Base-by-base conservation (phyloP, 1,140 invertebrate species). In the Drosophila nikananu region DNA sequence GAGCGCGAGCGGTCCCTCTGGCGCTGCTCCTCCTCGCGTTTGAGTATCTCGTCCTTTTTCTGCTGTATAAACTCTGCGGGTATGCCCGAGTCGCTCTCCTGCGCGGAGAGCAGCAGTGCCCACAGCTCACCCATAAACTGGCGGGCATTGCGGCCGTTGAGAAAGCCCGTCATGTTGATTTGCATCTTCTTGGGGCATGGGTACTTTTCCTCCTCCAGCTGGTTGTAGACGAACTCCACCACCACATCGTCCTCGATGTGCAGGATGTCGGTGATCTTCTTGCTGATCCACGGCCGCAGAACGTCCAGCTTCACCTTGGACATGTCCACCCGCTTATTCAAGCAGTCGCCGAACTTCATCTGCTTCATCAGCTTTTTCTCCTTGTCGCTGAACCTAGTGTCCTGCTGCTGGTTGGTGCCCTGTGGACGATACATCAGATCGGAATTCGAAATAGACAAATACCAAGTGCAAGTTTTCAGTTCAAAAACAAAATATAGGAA, bases 131-230 rank as follows among this genome's bases (percentile, higher is more conserved):
- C 97, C 96, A 99, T 99, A 93, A 99, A 99, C 71, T 98, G 96
- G 49, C 99, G 95, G 13, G 99, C 98, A 94, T 99, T 99, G 94
- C 98, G 98, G 4, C 98, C 98, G 94, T 99, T 99, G 30, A 99
- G 94, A 94, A 99, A 99, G 13, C 99, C 99, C 41, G 99, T 99
- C 89, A 99, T 94, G 94, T 99, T 99, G 86, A 99, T 99, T 95
- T 99, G 99, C 96, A 99, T 99, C 93, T 99, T 97, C 93, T 98
- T 98, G 42, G 98, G 98, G 95, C 99, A 98, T 23, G 99, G 98
- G 94, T 95, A 97, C 95, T 97, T 98, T 92, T 97, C 97, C 65
- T 93, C 92, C 94, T 99, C 99, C 27, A 99, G 95, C 94, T 99
- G 99, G 94, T 99, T 99, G 94, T 99, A 98, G 70, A 99, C 98